Evolutionary conservation across 2,797 vertebrate species (phyloP).

Genomic region (Clarias fuscus): DNA sequence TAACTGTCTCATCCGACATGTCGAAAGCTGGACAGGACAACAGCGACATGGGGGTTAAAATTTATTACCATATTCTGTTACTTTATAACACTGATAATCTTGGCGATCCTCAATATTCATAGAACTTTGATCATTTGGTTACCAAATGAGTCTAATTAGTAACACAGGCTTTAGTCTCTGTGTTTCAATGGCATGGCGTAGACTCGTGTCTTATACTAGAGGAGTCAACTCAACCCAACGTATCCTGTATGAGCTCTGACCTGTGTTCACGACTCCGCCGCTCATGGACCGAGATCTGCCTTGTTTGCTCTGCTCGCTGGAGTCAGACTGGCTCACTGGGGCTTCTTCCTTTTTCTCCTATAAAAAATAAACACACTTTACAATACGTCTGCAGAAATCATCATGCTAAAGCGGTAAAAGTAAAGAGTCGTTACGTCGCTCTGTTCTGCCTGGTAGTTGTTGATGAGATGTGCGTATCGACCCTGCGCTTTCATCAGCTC

Average conservation of each 20-base stretch:
- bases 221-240: neutral
- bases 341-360: constrained; percentile 57
- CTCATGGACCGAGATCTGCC: constrained; percentile 19
- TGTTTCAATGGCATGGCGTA: neutral
- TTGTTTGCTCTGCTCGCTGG: constrained; percentile 21
- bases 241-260: constrained; percentile 57
- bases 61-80: neutral
- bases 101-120: no score
- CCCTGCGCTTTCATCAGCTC: constrained; percentile 69
- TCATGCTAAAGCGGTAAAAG: neutral
- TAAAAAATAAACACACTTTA: neutral
- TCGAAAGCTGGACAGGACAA: constrained; percentile 69
- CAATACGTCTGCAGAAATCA: neutral
- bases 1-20: constrained; percentile 69
- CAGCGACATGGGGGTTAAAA: neutral
- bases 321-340: constrained; percentile 28
- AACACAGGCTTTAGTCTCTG: neutral
- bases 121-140: no score
- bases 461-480: constrained; percentile 77
- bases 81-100: neutral
- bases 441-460: constrained; percentile 69
- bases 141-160: neutral
- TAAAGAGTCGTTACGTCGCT: constrained; percentile 66
- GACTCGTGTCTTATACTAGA: neutral
- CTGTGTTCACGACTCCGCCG: constrained; percentile 67